Evolutionary conservation across 2,113 vertebrate genomes (phyloP).

Genomic region (Bubo blakistoni): DNA sequence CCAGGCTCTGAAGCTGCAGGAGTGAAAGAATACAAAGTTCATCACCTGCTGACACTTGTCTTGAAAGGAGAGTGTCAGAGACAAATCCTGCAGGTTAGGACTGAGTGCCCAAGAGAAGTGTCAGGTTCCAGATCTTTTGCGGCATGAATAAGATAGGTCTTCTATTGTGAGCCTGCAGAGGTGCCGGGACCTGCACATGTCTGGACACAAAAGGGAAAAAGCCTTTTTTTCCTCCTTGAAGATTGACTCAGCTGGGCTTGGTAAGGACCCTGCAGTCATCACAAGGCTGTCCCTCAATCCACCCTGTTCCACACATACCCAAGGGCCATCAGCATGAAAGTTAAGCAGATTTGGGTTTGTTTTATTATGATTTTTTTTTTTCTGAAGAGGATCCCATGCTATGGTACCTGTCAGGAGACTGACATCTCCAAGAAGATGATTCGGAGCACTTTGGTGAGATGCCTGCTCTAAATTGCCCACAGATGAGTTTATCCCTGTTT

Average conservation of each 20-base stretch:
- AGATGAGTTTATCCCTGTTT: not conserved
- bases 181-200: conserved; percentile 37
- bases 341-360: not conserved
- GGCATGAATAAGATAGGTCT: conserved; percentile 17
- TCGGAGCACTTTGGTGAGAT: not conserved
- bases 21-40: conserved; percentile 63
- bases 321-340: not conserved
- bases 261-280: not conserved
- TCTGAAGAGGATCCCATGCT: not conserved
- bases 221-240: conserved; percentile 7
- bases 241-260: conserved; percentile 20
- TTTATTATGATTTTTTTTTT: not conserved
- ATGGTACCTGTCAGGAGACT: not conserved
- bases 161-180: conserved; percentile 13
- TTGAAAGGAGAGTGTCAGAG: conserved; percentile 22
- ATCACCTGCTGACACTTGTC: conserved; percentile 47
- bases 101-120: conserved; percentile 24
- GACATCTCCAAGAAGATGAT: not conserved
- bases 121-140: conserved; percentile 53
- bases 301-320: not conserved
- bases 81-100: conserved; percentile 6
- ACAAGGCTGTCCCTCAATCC: not conserved
- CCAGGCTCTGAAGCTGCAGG: conserved; percentile 47
- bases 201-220: conserved; percentile 31
- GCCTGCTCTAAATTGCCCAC: not conserved